These are phyloP conservation scores for Panopea generosa DNA, from an alignment of 2,888 invertebrate species.

Conservation along the genomic window DNA sequence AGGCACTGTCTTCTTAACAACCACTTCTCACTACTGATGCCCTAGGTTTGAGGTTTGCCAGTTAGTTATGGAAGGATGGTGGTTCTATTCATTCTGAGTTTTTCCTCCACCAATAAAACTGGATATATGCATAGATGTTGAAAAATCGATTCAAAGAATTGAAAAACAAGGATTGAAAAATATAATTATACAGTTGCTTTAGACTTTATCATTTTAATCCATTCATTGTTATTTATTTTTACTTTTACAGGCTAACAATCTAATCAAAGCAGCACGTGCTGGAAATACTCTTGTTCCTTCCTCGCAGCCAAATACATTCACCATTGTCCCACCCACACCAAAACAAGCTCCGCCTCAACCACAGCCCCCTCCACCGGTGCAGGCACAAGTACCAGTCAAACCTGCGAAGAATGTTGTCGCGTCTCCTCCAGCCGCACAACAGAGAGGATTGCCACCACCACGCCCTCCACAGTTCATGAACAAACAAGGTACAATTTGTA, in stretches of 20 bases:
- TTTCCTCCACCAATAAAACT: no score
- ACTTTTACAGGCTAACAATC: slow-evolving; percentile 57
- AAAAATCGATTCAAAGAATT: no score
- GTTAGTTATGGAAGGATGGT: no score
- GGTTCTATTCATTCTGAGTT: no score
- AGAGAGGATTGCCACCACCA: slow-evolving; percentile 43
- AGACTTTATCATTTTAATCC: no score
- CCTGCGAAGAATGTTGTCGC: not conserved
- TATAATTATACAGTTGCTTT: no score
- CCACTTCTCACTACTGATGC: no score
- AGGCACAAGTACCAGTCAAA: not conserved
- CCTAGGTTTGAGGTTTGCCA: no score
- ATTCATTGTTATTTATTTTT: not conserved
- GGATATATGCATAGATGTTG: no score
- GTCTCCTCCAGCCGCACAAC: not conserved
- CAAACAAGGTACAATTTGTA: slow-evolving; percentile 38
- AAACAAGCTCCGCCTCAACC: slow-evolving; percentile 20
- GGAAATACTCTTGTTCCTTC: slow-evolving; percentile 62
- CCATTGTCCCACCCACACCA: slow-evolving; percentile 47
- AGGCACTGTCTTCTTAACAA: no score
- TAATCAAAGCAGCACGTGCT: slow-evolving; percentile 60
- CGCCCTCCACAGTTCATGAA: slow-evolving; percentile 37
- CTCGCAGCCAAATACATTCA: slow-evolving; percentile 59
- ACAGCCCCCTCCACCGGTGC: not conserved
- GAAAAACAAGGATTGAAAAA: no score